Conservation (phyloP, 2,888 invertebrate species). For the Leistus spinibarbis region DNA sequence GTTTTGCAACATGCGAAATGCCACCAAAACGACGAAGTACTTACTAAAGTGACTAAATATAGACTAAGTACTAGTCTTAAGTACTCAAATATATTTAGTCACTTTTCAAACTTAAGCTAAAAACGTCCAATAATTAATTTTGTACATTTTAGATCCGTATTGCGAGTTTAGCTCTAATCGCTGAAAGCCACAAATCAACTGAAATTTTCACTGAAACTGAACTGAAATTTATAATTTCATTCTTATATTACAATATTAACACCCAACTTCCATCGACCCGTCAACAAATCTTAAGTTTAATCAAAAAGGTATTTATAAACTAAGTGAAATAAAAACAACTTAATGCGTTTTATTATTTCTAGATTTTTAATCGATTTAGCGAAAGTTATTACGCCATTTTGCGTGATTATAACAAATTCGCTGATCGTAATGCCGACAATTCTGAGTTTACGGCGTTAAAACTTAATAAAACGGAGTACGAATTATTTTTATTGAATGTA, state of each 20-base stretch:
- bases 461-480: slow-evolving; percentile 54
- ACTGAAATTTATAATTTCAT: slow-evolving; percentile 66
- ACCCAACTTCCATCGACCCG: slow-evolving; percentile 71
- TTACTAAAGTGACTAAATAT: slow-evolving; percentile 33
- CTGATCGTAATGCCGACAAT: neutral
- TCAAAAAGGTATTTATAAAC: slow-evolving; percentile 69
- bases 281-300: slow-evolving; percentile 69
- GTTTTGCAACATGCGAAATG: slow-evolving; percentile 63
- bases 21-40: slow-evolving; percentile 66
- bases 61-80: slow-evolving; percentile 43
- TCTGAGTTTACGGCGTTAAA: slow-evolving; percentile 19
- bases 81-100: neutral
- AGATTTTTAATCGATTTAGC: slow-evolving; percentile 58
- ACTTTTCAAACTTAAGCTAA: slow-evolving; percentile 17
- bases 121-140: too few relatives aligned
- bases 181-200: slow-evolving; percentile 76
- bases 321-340: neutral
- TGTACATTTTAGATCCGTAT: slow-evolving; percentile 68
- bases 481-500: slow-evolving; percentile 59
- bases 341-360: slow-evolving; percentile 7
- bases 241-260: slow-evolving; percentile 71
- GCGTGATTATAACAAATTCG: slow-evolving; percentile 6
- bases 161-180: slow-evolving; percentile 70
- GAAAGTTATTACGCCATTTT: slow-evolving; percentile 49
- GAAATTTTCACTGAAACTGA: slow-evolving; percentile 68